Conservation (phyloP, 2,888 invertebrate genomes). For the Pterostichus madidus region DNA sequence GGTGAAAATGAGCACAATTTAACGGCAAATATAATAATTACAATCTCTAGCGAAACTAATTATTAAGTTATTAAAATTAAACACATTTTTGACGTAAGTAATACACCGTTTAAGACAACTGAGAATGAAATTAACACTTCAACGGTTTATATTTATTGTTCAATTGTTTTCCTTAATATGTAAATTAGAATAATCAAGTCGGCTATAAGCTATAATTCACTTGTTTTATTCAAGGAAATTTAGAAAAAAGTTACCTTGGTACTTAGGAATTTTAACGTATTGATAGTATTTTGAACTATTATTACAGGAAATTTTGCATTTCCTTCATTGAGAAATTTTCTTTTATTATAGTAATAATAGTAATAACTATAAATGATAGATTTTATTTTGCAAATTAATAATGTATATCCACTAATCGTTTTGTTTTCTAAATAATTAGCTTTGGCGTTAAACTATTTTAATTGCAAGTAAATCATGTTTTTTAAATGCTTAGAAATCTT, state of each 20-base stretch:
- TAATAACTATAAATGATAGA: background rate
- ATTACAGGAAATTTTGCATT: constrained; percentile 1
- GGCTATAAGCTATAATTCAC: too few species aligned
- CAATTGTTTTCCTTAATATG: constrained; percentile 3
- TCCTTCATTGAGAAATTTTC: background rate
- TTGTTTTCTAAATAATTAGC: constrained; percentile 8
- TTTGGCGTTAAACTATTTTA: constrained; percentile 31
- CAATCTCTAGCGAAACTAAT: constrained; percentile 4
- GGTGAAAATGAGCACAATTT: constrained; percentile 1
- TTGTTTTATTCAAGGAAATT: too few species aligned
- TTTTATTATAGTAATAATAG: background rate
- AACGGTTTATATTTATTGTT: background rate
- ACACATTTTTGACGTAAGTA: constrained; percentile 30
- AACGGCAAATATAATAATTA: constrained; percentile 14
- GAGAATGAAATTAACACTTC: background rate
- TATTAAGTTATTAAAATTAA: constrained; percentile 18
- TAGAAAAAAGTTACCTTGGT: too few species aligned
- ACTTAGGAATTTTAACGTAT: too few species aligned
- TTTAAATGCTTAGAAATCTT: constrained; percentile 24
- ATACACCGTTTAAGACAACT: background rate
- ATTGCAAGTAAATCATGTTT: constrained; percentile 6
- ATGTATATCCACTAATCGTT: too few species aligned
- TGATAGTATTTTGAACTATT: background rate
- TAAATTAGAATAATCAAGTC: background rate
- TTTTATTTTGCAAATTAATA: background rate